A percentile compares a stretch with the other conserved stretches of the same genome.
Evolutionary conservation across 2,888 invertebrate species (phyloP).

Genomic region (Phrixothrix hirtus): DNA sequence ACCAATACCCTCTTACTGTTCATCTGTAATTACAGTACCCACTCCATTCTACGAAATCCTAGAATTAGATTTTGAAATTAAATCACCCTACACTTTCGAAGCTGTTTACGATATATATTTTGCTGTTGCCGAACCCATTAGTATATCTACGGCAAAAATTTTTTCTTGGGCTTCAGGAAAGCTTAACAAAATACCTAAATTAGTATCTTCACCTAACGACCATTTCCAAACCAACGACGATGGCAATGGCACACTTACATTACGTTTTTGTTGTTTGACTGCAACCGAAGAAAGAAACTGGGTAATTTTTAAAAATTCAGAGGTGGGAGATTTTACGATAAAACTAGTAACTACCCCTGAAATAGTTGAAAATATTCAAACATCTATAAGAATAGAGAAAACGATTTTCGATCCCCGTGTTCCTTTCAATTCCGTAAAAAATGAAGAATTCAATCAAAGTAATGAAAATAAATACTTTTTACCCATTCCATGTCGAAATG

Average conservation of each 20-base stretch:
- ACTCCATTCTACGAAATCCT: constrained; percentile 31
- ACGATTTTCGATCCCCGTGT: too few species aligned
- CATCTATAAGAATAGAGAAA: too few species aligned
- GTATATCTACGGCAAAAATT: neutral
- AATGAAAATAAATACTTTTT: too few species aligned
- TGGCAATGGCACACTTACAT: constrained; percentile 14
- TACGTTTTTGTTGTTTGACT: constrained; percentile 18
- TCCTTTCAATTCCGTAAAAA: too few species aligned
- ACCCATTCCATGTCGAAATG: constrained; percentile 45
- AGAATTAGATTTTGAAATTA: constrained; percentile 22
- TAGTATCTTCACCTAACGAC: neutral
- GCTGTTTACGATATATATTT: constrained; percentile 27
- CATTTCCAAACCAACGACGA: constrained; percentile 11
- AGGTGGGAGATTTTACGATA: constrained; percentile 44
- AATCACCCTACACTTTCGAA: constrained; percentile 33
- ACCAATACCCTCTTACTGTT: constrained; percentile 32
- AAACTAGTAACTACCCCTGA: constrained; percentile 32
- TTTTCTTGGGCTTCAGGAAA: neutral
- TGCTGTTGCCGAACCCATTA: constrained; percentile 6
- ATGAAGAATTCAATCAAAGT: too few species aligned
- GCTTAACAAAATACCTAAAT: constrained; percentile 11
- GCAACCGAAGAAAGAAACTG: constrained; percentile 17
- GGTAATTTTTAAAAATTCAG: constrained; percentile 39
- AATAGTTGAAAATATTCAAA: too few species aligned
- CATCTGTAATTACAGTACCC: constrained; percentile 13